Base-by-base conservation (phyloP, 2,797 vertebrate species). In the Heliangelus exortis region DNA sequence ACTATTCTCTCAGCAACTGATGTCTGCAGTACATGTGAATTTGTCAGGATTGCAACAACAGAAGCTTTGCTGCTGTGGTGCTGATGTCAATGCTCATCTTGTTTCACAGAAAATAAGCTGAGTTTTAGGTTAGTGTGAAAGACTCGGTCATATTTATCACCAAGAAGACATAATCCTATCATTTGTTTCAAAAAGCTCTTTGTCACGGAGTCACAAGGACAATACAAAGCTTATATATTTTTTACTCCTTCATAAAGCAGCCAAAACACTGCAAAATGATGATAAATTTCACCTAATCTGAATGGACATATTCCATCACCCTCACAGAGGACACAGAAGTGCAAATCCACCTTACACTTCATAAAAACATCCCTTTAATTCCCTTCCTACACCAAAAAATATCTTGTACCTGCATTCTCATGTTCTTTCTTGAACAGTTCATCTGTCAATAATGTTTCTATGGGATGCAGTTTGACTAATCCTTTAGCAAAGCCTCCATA, bases 1-100 rank as follows among this genome's bases (percentile, higher is more conserved):
- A 7, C 4, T 7, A 1, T 25, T 65, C 41, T 68, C 25, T 34
- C 33, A 54, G 41, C 0, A 1, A 14, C 54, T 89, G 17, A 51
- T 84, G 22, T 50, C 71, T 69, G 43, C 41, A 78, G 51, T 33
- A 31, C 26, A 6, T 2, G 5, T 16, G 62, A 66, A 34, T 57
- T 34, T 26, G 39, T 54, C 59, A 87, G 66, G 55, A 22, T 1
- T 87, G 65, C 47, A 73, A 3, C 12, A 79, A 43, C 34, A 83
- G n/a, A 29, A 62, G 16, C 15, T 25, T 73, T n/a, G 7, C 23
- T 73, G 63, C 18, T 76, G 11, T 15, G 28, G 34, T 39, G 20
- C n/a, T 72, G 31, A 31, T 82, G 59, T 57, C 25, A 43, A 5
- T 31, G 43, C 8, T 67, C 51, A 83, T 58, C 45, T 62, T 28